Base-by-base conservation (phyloP, 2,113 vertebrate species). In the Potamarius usumacintae region DNA sequence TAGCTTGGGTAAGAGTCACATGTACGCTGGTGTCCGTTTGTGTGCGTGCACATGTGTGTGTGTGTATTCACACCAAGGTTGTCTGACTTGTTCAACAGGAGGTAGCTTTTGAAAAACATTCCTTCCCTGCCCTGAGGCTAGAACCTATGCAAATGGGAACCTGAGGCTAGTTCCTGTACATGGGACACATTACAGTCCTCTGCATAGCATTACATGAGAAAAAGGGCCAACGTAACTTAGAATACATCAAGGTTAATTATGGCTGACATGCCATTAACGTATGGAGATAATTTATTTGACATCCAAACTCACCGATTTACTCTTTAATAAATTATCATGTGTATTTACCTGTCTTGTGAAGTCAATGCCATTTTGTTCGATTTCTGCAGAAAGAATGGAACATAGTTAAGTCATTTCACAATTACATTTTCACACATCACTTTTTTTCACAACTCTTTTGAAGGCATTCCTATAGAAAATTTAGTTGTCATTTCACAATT, bases 301-400 rank as follows among this genome's bases (percentile, higher is more conserved):
- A 58, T 58, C 0, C 55, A 80, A 80, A 55, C 12, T 17, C 7
- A 60, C 5, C 22, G 55, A 81, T 81, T 57, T 34, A 17, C 7
- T 25, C 11, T 58, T 20, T 57, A 60, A 48, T n/a, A 6, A 48
- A 60, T 42, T 25, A 62, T 76, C 60, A 18, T 52, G 6, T 65
- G 30, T 83, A 89, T 95, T 96, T 95, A 99, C 98, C 91, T 99
- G 98, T 93, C 97, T 96, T 91, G 92, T 96, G 94, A 97, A 99
- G 93, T 97, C 94, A 87, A 98, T 93, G 88, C 96, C 96, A 86
- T 97, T 97, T 90, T 96, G 96, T 89, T 98, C 97, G 93, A 89
- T 95, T 92, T 95, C 96, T 96, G 60, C 48, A 92, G 94, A 2
- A 55, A 50, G 17, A 20, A 83, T 12, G 27, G 18, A 27, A 60